Evolutionary conservation across 2,797 vertebrate genomes (phyloP).

Genomic region (Xyrichtys novacula): DNA sequence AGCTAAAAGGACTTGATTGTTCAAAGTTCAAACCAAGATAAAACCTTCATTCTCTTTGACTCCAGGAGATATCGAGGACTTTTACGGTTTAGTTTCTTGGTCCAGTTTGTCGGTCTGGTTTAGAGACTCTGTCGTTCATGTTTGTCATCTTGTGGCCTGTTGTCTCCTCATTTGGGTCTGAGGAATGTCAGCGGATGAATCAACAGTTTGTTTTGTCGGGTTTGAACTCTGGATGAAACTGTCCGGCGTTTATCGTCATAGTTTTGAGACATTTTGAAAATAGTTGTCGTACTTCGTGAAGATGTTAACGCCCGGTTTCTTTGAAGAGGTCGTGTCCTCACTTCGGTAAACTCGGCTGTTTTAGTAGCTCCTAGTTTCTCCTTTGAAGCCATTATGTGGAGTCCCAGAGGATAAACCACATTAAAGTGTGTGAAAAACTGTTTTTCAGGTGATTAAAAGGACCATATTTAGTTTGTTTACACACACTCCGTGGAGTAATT

Average conservation of each 20-base stretch:
- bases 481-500: constrained; percentile 23
- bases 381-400: neutral
- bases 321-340: too few relatives aligned
- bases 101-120: too few relatives aligned
- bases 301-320: too few relatives aligned
- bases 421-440: constrained; percentile 19
- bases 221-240: constrained; percentile 20
- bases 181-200: constrained; percentile 14
- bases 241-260: too few relatives aligned
- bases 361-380: neutral
- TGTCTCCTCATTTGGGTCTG: neutral
- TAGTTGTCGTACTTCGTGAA: too few relatives aligned
- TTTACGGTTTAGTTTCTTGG: neutral
- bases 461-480: constrained; percentile 32
- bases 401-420: neutral
- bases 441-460: constrained; percentile 16
- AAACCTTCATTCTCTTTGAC: too few relatives aligned
- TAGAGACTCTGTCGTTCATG: too few relatives aligned
- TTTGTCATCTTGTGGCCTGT: neutral
- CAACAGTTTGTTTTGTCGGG: constrained; percentile 23
- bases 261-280: too few relatives aligned
- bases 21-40: too few relatives aligned
- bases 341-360: neutral
- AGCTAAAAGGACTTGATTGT: too few relatives aligned
- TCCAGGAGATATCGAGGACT: neutral